Evolutionary conservation across 1,140 invertebrate species (phyloP).

Genomic region (Zaprionus nigranus): DNA sequence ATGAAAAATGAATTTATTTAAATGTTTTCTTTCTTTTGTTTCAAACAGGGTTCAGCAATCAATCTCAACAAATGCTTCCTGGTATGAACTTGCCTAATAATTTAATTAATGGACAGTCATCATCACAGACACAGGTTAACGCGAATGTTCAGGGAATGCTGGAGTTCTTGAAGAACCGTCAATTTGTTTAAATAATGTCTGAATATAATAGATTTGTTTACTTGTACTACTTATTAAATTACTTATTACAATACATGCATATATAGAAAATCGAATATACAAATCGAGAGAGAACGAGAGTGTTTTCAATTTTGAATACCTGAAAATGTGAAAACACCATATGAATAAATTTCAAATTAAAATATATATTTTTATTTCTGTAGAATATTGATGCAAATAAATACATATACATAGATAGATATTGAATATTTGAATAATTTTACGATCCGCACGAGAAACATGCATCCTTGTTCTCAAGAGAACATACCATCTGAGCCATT

Average conservation of each 20-base stretch:
- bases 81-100: slow-evolving; percentile 74
- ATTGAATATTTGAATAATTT: slow-evolving; percentile 7
- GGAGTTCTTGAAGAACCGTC: slow-evolving; percentile 83
- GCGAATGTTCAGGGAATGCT: slow-evolving; percentile 84
- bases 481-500: slow-evolving; percentile 93
- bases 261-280: slow-evolving; percentile 76
- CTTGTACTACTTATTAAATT: slow-evolving; percentile 70
- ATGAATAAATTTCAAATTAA: slow-evolving; percentile 6
- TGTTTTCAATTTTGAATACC: slow-evolving; percentile 27
- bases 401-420: slow-evolving; percentile 58
- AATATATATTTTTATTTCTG: slow-evolving; percentile 7
- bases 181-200: slow-evolving; percentile 78
- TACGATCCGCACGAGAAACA: slow-evolving; percentile 91
- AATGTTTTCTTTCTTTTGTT: neutral
- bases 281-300: slow-evolving; percentile 22
- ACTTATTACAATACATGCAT: slow-evolving; percentile 73
- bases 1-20: neutral
- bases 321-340: neutral
- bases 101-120: slow-evolving; percentile 71
- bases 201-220: slow-evolving; percentile 73
- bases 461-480: slow-evolving; percentile 95
- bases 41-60: slow-evolving; percentile 64
- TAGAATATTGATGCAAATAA: slow-evolving; percentile 57
- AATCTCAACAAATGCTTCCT: slow-evolving; percentile 65
- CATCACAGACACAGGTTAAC: slow-evolving; percentile 82